Evolutionary conservation across 2,113 vertebrate genomes (phyloP).

Genomic region (Laticauda laticaudata): DNA sequence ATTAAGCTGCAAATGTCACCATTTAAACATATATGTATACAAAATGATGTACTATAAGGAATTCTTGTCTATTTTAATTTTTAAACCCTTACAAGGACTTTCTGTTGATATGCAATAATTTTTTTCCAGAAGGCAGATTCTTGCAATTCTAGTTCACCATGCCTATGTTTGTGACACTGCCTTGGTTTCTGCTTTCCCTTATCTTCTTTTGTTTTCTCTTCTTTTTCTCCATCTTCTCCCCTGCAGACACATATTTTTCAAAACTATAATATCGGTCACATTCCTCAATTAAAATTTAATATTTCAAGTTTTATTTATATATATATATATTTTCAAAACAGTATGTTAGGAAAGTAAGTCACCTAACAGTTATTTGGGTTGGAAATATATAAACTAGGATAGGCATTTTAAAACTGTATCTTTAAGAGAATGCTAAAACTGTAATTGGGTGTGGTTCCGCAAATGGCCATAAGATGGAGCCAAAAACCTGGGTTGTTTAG

Average conservation of each 20-base stretch:
- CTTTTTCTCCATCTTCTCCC: constrained; percentile 80
- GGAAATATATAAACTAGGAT: no score
- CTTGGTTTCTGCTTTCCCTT: constrained; percentile 80
- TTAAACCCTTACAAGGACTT: constrained; percentile 82
- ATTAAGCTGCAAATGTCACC: background rate
- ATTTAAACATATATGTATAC: background rate
- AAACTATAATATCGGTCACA: constrained; percentile 1
- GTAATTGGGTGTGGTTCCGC: no score
- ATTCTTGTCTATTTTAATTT: background rate
- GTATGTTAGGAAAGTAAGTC: no score
- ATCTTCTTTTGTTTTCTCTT: constrained; percentile 75
- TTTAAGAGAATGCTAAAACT: no score
- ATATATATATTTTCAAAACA: no score
- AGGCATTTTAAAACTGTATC: no score
- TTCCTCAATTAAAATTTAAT: background rate
- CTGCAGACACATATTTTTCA: constrained; percentile 60
- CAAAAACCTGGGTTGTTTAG: no score
- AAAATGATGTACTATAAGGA: background rate
- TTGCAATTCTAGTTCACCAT: constrained; percentile 86
- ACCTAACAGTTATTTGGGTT: no score
- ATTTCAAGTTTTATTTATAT: background rate
- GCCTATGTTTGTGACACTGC: constrained; percentile 75
- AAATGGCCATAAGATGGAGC: no score
- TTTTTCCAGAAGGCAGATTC: constrained; percentile 96
- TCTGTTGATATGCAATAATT: constrained; percentile 92